A percentile compares a stretch with the other conserved stretches of the same genome.
Evolutionary conservation across 1,140 invertebrate species (phyloP).

Genomic region (Octopus sinensis): DNA sequence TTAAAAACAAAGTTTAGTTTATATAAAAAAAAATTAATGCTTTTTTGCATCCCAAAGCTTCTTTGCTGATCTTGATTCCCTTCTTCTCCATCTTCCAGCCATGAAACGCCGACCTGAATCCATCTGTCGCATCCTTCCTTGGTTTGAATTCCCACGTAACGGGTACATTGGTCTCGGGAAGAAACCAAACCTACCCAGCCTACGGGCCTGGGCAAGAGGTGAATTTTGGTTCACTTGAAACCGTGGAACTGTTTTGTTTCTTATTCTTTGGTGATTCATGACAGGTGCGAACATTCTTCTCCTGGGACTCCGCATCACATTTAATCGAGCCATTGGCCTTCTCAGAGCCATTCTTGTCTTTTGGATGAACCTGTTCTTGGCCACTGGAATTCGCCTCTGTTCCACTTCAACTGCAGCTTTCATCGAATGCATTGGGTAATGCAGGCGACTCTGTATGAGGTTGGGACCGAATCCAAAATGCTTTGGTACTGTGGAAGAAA

Average conservation of each 20-base stretch:
- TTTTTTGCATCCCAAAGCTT: neutral
- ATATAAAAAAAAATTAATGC: neutral
- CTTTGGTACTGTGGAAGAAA: neutral
- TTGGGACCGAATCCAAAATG: neutral
- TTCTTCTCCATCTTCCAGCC: neutral
- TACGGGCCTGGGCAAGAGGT: neutral
- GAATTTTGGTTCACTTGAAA: neutral
- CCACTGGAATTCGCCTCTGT: neutral
- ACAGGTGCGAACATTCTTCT: neutral
- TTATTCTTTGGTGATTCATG: neutral
- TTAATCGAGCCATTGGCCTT: neutral
- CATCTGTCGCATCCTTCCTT: neutral
- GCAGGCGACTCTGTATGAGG: neutral
- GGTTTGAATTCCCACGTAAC: neutral
- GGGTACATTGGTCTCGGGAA: neutral
- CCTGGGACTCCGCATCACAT: neutral
- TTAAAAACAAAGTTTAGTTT: neutral
- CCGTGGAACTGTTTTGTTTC: neutral
- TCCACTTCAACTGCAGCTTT: neutral
- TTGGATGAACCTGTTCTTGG: neutral
- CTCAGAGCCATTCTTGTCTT: constrained; percentile 7
- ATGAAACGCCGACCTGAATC: neutral
- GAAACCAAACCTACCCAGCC: neutral
- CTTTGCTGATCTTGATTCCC: neutral
- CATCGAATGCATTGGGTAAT: neutral